phyloP scores from a whole-genome alignment of 2,797 vertebrate species.

The Hypotaenidia philippensis region DNA sequence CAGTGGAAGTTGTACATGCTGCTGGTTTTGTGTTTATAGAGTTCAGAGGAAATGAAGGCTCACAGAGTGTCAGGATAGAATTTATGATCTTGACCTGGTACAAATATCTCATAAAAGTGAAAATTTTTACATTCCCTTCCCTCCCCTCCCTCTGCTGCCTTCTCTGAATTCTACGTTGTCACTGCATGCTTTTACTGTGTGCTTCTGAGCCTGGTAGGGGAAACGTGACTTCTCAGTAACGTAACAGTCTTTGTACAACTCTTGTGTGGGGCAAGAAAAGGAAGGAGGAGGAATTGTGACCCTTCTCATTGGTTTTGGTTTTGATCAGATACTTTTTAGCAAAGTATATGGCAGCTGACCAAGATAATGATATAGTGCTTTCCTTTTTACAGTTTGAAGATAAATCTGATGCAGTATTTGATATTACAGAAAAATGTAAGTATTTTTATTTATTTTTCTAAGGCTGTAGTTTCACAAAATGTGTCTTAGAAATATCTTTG shows the following conservation, averaged over 20 bases:
- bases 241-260: not conserved
- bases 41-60: not conserved
- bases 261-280: not conserved
- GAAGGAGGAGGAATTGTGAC: not conserved
- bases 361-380: conserved; percentile 60
- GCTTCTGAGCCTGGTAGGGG: not conserved
- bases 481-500: not conserved
- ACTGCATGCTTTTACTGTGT: not conserved
- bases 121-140: not conserved
- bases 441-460: conserved; percentile 57
- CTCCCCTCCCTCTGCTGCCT: not conserved
- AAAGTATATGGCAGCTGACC: conserved; percentile 26
- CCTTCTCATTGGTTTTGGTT: not conserved
- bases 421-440: conserved; percentile 85
- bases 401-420: conserved; percentile 82
- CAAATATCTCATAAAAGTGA: not conserved
- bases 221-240: not conserved
- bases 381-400: conserved; percentile 82
- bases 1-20: not conserved
- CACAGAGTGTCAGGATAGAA: fast-evolving
- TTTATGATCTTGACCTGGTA: not conserved
- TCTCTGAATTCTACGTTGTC: not conserved
- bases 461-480: not conserved
- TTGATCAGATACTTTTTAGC: conserved; percentile 4
- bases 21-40: fast-evolving